A percentile compares a stretch with the other conserved stretches of the same genome.
Conservation (phyloP, 2,888 invertebrate genomes). For the Leptopilina myrica region DNA sequence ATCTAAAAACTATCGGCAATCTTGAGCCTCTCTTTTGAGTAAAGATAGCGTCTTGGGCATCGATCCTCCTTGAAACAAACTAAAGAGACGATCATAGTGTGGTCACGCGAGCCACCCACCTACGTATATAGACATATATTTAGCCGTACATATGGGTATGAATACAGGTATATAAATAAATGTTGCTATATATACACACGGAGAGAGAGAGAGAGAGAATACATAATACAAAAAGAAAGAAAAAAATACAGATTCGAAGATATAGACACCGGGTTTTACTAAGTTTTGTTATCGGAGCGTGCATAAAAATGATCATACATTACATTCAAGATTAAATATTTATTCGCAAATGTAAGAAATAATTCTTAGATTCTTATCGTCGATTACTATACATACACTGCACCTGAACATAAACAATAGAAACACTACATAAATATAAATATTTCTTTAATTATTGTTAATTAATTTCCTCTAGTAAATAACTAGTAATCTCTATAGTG, state of each 20-base stretch:
- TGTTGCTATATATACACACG: too few species aligned
- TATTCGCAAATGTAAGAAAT: background rate
- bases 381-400: background rate
- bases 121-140: background rate
- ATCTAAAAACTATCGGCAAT: conserved; percentile 18
- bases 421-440: too few species aligned
- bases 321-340: conserved; percentile 14
- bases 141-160: too few species aligned
- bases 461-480: too few species aligned
- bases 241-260: background rate
- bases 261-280: background rate
- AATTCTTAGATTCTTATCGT: background rate
- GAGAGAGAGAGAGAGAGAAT: too few species aligned
- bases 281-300: conserved; percentile 32
- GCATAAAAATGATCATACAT: conserved; percentile 19
- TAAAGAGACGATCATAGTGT: conserved; percentile 15
- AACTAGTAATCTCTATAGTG: too few species aligned
- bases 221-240: too few species aligned
- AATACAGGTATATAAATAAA: too few species aligned
- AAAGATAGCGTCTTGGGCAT: conserved; percentile 20
- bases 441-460: too few species aligned
- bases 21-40: conserved; percentile 18
- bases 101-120: conserved; percentile 29
- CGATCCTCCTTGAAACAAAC: conserved; percentile 28
- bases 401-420: too few species aligned